These are phyloP conservation scores for Coenobita brevimanus DNA, from an alignment of 1,140 invertebrate genomes.

Conservation along the genomic window DNA sequence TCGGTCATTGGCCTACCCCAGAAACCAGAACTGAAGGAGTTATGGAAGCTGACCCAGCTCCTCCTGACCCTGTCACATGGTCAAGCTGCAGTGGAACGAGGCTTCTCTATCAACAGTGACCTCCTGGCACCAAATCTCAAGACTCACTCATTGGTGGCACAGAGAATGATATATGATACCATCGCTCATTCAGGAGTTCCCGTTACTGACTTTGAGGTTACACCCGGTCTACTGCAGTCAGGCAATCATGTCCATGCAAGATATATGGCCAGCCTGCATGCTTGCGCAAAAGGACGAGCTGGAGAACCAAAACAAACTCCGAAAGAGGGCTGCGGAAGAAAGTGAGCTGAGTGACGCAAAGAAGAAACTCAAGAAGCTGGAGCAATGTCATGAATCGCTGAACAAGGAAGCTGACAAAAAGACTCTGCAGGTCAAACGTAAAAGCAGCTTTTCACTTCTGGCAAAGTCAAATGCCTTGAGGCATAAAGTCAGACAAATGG, in stretches of 20 bases:
- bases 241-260: background rate
- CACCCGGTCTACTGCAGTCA: slow-evolving; percentile 1
- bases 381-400: background rate
- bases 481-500: background rate
- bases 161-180: background rate
- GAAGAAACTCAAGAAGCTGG: slow-evolving; percentile 20
- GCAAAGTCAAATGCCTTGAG: slow-evolving; percentile 5
- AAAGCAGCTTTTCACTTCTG: background rate
- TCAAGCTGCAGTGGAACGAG: background rate
- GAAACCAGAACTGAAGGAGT: background rate
- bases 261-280: slow-evolving; percentile 1
- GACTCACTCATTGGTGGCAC: background rate
- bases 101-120: background rate
- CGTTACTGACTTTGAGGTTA: background rate
- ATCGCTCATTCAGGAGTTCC: background rate
- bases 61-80: slow-evolving; percentile 1
- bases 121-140: slow-evolving; percentile 1
- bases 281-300: background rate
- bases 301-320: background rate
- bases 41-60: slow-evolving; percentile 1
- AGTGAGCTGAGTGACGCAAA: background rate
- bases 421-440: background rate
- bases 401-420: background rate
- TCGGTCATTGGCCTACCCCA: background rate
- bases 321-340: background rate